phyloP scores from a whole-genome alignment of 2,797 vertebrate species.

The Scomberomorus guttatus region DNA sequence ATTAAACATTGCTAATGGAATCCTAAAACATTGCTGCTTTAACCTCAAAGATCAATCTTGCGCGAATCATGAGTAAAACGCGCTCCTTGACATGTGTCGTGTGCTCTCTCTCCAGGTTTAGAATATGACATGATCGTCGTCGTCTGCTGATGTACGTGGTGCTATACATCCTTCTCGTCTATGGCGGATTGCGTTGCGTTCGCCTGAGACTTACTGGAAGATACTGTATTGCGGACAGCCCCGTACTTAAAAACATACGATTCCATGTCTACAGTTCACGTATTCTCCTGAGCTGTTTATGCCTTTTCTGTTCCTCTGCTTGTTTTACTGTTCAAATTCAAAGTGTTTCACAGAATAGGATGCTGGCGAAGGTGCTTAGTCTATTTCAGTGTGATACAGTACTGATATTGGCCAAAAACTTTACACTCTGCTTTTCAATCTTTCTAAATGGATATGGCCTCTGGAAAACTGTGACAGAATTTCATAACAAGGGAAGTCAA shows the following conservation, averaged over 20 bases:
- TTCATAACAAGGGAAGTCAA: conserved; percentile 51
- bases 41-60: conserved; percentile 62
- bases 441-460: conserved; percentile 50
- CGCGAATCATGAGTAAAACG: conserved; percentile 70
- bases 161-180: conserved; percentile 83
- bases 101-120: conserved; percentile 92
- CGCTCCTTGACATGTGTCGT: conserved; percentile 87
- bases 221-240: conserved; percentile 83
- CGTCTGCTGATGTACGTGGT: conserved; percentile 88
- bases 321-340: conserved; percentile 74
- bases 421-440: conserved; percentile 28
- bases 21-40: conserved; percentile 59
- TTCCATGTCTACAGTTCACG: conserved; percentile 74
- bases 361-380: conserved; percentile 48
- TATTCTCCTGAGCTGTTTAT: conserved; percentile 69
- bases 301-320: conserved; percentile 74
- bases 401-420: conserved; percentile 37
- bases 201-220: conserved; percentile 87
- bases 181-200: conserved; percentile 89
- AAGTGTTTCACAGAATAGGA: conserved; percentile 56
- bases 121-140: conserved; percentile 89
- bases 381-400: conserved; percentile 50
- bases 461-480: conserved; percentile 41
- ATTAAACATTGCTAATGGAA: conserved; percentile 50
- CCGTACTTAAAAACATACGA: conserved; percentile 79